A percentile compares a stretch with the other conserved stretches of the same genome.
These are phyloP conservation scores for Scolopax bukidnonensis DNA, from an alignment of 2,797 vertebrate species.

Conservation along the genomic window DNA sequence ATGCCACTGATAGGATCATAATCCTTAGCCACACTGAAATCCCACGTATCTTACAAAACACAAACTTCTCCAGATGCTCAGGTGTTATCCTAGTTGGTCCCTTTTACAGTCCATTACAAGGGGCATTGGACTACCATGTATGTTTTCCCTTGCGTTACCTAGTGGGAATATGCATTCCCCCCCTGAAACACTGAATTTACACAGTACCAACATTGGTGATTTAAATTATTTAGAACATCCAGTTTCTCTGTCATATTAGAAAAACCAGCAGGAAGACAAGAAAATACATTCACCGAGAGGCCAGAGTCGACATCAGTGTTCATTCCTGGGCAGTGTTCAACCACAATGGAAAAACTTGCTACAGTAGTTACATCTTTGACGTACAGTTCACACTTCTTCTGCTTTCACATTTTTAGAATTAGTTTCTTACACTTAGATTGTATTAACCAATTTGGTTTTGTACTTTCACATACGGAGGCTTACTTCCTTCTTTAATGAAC, in stretches of 20 bases:
- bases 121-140: neutral
- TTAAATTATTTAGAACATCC: conserved; percentile 59
- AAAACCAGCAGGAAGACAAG: conserved; percentile 79
- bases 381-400: conserved; percentile 15
- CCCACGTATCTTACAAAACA: neutral
- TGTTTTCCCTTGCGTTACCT: neutral
- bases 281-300: conserved; percentile 62
- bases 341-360: conserved; percentile 44
- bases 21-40: neutral
- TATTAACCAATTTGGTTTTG: neutral
- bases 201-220: neutral
- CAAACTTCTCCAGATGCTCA: neutral
- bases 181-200: neutral
- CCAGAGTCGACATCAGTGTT: conserved; percentile 70
- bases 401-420: conserved; percentile 14
- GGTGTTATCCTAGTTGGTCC: neutral
- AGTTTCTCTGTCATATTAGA: conserved; percentile 70
- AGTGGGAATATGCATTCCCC: neutral
- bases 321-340: conserved; percentile 61
- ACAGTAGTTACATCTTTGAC: conserved; percentile 51
- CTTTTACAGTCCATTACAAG: neutral
- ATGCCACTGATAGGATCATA: neutral
- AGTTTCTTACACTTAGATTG: neutral
- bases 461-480: neutral
- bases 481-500: conserved; percentile 18